phyloP scores from a whole-genome alignment of 1,140 invertebrate genomes.

The Drosophila nannoptera region DNA sequence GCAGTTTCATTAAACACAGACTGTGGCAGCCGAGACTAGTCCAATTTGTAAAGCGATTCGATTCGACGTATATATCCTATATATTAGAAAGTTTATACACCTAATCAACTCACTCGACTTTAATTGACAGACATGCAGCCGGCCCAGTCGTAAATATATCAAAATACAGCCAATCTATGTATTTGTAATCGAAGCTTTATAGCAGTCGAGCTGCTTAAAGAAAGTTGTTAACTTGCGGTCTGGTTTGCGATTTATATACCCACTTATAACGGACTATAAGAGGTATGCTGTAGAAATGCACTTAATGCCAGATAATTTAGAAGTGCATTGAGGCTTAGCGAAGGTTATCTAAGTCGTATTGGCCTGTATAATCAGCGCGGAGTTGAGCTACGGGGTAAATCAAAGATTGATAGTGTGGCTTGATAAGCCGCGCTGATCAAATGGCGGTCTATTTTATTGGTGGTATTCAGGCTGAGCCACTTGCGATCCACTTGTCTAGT shows the following conservation, averaged over 20 bases:
- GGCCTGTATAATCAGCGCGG: not conserved
- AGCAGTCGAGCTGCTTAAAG: too few species aligned
- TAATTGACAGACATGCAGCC: too few species aligned
- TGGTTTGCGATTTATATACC: not conserved
- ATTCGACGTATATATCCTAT: too few species aligned
- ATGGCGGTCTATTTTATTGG: conserved; percentile 2
- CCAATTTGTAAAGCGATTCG: too few species aligned
- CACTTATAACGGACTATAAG: not conserved
- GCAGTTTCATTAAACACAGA: too few species aligned
- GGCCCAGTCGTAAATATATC: too few species aligned
- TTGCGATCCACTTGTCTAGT: conserved; percentile 8
- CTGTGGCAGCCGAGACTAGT: too few species aligned
- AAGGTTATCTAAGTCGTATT: conserved; percentile 12
- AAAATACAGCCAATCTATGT: too few species aligned
- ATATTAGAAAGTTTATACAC: too few species aligned
- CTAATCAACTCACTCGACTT: too few species aligned
- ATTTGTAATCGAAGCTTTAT: not conserved
- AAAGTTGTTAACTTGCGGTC: not conserved
- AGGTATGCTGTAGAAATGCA: conserved; percentile 1
- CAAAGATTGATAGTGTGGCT: conserved; percentile 5
- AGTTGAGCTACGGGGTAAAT: conserved; percentile 10
- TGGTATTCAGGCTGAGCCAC: conserved; percentile 5
- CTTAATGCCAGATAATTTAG: conserved; percentile 2
- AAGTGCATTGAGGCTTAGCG: conserved; percentile 2
- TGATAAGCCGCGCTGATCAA: conserved; percentile 10